Evolutionary conservation across 2,888 invertebrate species (phyloP), one percentile per base, ranked within the genome.

Genomic region (Cataglyphis livida): DNA sequence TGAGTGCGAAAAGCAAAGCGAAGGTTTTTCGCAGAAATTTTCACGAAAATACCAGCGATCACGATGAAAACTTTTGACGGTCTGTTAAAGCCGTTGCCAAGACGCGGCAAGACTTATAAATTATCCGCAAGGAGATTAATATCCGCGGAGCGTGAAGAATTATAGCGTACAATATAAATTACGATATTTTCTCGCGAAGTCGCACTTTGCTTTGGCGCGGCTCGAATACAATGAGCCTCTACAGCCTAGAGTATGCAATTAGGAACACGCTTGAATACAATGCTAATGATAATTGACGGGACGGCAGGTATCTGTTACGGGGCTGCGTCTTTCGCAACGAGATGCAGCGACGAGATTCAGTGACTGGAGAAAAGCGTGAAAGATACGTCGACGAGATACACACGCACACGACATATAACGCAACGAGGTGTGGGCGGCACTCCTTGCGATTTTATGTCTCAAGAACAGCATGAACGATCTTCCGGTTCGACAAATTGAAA

Each of bases 111-210:
- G 32, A 32, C 70, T 78, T 70, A 59, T 78, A 78, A 78, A 78
- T 78, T 59, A 78, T 78, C 21, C 25, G 3, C 68, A 68, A 51
- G 12, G 44, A 78, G 71, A 79, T 79, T 79, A 76, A 76, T 68
- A n/a, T 21, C 15, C 48, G 21, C 64, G 32, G 32, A 73, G 75
- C 75, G 65, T 65, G 41, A 57, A 66, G 76, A 57, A 57, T 66
- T 48, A 32, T 18, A 25, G 25, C 71, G 59, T 32, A 4, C 35
- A 59, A 70, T 44, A 78, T 70, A 70, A 70, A 78, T 78, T 38
- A 59, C 70, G n/a, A 28, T 59, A 28, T 66, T 28, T n/a, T 5
- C 51, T n/a, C 35, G 51, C 25, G 48, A 48, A 66, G 28, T 35
- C 41, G 70, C 32, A 9, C 25, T 57, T 32, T 25, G 48, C 35